These are phyloP conservation scores for Caiman crocodilus DNA, from an alignment of 2,797 vertebrate species.

Conservation along the genomic window DNA sequence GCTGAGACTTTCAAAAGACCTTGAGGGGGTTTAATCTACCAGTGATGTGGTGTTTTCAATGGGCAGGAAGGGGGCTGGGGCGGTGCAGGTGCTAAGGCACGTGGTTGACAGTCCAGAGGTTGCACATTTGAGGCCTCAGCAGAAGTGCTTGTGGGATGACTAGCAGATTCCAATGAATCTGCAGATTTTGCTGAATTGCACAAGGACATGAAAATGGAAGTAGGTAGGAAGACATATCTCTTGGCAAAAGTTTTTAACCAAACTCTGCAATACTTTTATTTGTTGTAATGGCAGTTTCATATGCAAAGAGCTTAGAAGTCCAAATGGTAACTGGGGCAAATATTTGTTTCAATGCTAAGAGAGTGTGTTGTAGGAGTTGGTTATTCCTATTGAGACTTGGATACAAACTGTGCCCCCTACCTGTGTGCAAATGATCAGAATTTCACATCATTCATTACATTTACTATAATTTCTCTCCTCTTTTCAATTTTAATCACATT, in stretches of 20 bases:
- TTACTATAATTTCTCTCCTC: neutral
- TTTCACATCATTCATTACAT: neutral
- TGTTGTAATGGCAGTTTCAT: neutral
- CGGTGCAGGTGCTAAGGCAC: too few species aligned
- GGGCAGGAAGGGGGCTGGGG: neutral
- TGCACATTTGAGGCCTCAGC: neutral
- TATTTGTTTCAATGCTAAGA: neutral
- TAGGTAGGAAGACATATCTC: neutral
- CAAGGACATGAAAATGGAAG: too few species aligned
- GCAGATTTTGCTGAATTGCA: too few species aligned
- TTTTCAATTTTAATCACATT: neutral
- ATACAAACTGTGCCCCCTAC: neutral
- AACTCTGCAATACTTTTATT: neutral
- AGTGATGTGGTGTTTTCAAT: neutral
- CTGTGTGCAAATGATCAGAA: neutral
- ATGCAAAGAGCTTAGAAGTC: neutral
- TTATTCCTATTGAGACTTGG: neutral
- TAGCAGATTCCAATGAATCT: neutral
- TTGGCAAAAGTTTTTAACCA: neutral
- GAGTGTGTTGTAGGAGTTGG: neutral
- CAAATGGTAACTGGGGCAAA: neutral
- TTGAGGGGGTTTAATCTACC: neutral
- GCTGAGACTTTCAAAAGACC: neutral
- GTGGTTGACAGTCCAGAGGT: too few species aligned
- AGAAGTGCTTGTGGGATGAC: neutral